Conservation (phyloP, 37 sponge, comb jelly and placozoan species). For the Theonella swinhoei region DNA sequence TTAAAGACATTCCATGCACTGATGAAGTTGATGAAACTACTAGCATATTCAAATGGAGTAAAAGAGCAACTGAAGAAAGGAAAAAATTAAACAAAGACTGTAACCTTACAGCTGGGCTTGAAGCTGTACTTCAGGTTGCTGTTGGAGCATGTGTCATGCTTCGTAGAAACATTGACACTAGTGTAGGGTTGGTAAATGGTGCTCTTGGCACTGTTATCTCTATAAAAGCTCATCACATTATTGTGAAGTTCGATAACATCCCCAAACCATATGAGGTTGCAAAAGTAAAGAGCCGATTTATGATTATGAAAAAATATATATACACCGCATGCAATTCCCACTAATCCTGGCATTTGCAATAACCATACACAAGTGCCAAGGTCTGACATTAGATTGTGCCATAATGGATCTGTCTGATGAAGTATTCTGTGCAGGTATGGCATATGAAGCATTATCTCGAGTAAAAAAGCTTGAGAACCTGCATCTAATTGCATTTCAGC, state of each 20-base stretch:
- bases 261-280: constrained; percentile 23
- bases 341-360: too few species aligned
- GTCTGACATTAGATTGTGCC: constrained; percentile 59
- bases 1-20: constrained; percentile 13
- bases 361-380: constrained; percentile 55
- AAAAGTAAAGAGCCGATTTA: constrained; percentile 41
- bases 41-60: constrained; percentile 48
- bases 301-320: constrained; percentile 39
- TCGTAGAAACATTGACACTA: constrained; percentile 57
- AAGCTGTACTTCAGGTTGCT: constrained; percentile 37
- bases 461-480: too few species aligned
- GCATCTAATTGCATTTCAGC: too few species aligned
- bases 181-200: constrained; percentile 44
- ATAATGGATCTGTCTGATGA: constrained; percentile 61
- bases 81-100: constrained; percentile 69
- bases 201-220: too few species aligned
- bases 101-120: constrained; percentile 68
- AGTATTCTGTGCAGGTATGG: constrained; percentile 55
- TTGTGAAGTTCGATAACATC: constrained; percentile 63
- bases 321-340: constrained; percentile 63
- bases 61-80: constrained; percentile 32
- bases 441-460: constrained; percentile 65
- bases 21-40: constrained; percentile 67
- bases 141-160: constrained; percentile 75
- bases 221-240: constrained; percentile 6